A percentile compares a stretch with the other conserved stretches of the same genome.
Conservation (phyloP, 2,113 vertebrate genomes). For the Pampusana beccarii region DNA sequence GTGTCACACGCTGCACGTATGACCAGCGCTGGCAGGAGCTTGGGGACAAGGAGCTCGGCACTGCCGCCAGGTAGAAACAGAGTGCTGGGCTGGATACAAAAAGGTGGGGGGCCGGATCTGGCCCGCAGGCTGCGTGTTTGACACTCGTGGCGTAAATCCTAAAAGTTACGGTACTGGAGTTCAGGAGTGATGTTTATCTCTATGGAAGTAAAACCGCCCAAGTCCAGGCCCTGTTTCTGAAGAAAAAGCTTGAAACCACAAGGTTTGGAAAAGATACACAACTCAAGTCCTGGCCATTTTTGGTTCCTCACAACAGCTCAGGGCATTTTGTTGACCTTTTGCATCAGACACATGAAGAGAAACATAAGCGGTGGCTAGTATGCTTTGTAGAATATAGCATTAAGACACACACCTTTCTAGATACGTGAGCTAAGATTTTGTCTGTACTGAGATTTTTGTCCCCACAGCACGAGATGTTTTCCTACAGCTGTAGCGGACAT, state of each 20-base stretch:
- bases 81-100: too few relatives aligned
- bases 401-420: neutral
- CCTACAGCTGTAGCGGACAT: neutral
- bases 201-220: neutral
- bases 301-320: neutral
- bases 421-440: fast-evolving
- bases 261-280: neutral
- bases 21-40: too few relatives aligned
- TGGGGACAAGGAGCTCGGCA: too few relatives aligned
- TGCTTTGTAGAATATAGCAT: neutral
- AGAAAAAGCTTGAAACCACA: neutral
- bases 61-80: too few relatives aligned
- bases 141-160: neutral
- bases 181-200: neutral
- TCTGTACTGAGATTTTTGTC: neutral
- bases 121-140: too few relatives aligned
- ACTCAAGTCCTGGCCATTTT: neutral
- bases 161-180: neutral
- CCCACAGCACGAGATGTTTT: neutral
- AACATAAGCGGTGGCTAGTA: neutral
- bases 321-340: neutral
- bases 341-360: neutral
- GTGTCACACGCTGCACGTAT: too few relatives aligned
- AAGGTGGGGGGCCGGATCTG: too few relatives aligned
- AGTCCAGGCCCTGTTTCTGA: neutral